Evolutionary conservation across 2,113 vertebrate species (phyloP).

Genomic region (Chlamydotis undulata): DNA sequence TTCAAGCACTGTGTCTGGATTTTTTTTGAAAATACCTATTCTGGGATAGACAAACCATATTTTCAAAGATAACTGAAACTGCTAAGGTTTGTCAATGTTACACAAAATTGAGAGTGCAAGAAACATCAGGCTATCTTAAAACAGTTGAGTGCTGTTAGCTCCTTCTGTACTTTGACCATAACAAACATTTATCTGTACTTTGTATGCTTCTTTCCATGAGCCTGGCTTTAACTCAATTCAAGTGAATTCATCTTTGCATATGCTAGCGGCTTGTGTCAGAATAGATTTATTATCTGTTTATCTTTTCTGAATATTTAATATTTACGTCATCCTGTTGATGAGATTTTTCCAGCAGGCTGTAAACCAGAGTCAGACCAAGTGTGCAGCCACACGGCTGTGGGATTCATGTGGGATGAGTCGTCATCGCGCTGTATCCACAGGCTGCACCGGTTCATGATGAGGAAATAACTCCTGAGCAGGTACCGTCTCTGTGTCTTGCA

Average conservation of each 20-base stretch:
- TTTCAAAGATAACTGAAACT: not conserved
- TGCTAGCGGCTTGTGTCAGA: not conserved
- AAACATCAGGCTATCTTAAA: not conserved
- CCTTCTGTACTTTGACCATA: not conserved
- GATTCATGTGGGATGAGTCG: not conserved
- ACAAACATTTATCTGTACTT: constrained; percentile 1
- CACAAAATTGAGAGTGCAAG: not conserved
- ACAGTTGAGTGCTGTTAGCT: not conserved
- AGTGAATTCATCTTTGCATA: not conserved
- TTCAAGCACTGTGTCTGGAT: not conserved
- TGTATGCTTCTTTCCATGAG: not conserved
- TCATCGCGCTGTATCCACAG: accelerated
- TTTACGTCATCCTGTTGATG: constrained; percentile 38
- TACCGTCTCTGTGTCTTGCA: not conserved
- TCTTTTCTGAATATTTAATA: constrained; percentile 56
- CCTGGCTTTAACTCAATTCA: constrained; percentile 12
- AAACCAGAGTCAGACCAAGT: not conserved
- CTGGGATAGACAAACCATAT: not conserved
- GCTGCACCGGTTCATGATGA: accelerated
- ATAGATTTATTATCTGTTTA: constrained; percentile 64
- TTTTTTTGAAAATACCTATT: not conserved
- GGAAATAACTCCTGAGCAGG: not conserved
- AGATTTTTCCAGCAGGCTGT: not conserved
- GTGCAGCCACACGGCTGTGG: not conserved
- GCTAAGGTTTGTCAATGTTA: not conserved